These are phyloP conservation scores for Xylocampa areola DNA, from an alignment of 2,888 invertebrate species.

Conservation along the genomic window DNA sequence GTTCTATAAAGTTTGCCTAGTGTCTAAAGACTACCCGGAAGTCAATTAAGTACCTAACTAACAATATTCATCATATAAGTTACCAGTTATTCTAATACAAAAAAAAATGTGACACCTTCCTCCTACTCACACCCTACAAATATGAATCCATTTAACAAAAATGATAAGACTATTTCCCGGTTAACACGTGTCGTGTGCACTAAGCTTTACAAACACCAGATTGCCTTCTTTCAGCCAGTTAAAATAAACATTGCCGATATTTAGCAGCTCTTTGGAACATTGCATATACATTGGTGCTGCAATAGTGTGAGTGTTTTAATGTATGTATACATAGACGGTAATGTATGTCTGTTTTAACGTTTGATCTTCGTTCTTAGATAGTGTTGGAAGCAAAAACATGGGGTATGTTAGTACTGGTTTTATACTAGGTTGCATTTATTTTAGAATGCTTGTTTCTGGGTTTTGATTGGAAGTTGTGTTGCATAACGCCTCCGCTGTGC, in stretches of 20 bases:
- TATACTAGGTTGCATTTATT: conserved; percentile 49
- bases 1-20: no score
- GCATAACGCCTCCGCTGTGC: no score
- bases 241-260: conserved; percentile 87
- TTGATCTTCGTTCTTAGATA: conserved; percentile 57
- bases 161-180: conserved; percentile 18
- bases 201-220: conserved; percentile 80
- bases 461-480: conserved; percentile 2
- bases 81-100: no score
- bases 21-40: no score
- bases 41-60: no score
- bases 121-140: conserved; percentile 20
- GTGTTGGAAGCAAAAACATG: conserved; percentile 44
- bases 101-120: background rate
- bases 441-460: conserved; percentile 33
- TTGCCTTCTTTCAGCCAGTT: conserved; percentile 88
- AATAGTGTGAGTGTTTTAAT: conserved; percentile 54
- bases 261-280: conserved; percentile 82
- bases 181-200: conserved; percentile 59
- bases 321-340: conserved; percentile 54
- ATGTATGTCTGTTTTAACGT: conserved; percentile 53
- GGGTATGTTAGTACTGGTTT: conserved; percentile 37
- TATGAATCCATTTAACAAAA: conserved; percentile 30
- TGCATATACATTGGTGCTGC: conserved; percentile 58
- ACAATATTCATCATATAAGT: no score